A percentile compares a stretch with the other conserved stretches of the same genome.
These are phyloP conservation scores for Valencia hispanica DNA, from an alignment of 2,797 vertebrate species.

Conservation along the genomic window DNA sequence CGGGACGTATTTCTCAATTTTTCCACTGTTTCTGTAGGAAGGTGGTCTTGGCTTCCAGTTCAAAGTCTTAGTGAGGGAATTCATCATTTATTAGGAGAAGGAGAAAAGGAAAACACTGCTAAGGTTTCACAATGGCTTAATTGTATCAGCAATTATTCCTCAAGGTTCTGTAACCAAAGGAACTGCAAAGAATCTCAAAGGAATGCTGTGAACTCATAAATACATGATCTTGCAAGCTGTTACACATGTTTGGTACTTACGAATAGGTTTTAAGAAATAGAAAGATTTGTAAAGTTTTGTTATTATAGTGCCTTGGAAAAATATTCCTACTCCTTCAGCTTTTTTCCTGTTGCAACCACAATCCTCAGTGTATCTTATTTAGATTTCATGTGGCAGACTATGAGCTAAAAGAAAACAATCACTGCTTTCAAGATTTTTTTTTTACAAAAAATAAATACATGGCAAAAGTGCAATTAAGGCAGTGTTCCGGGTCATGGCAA, in stretches of 20 bases:
- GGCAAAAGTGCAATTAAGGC: neutral
- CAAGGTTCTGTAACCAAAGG: slow-evolving; percentile 58
- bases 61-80: slow-evolving; percentile 43
- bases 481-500: neutral
- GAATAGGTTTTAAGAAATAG: neutral
- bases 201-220: slow-evolving; percentile 18
- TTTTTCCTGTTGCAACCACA: neutral
- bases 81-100: slow-evolving; percentile 47
- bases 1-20: slow-evolving; percentile 23
- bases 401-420: neutral
- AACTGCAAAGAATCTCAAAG: slow-evolving; percentile 8
- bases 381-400: neutral
- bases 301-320: neutral
- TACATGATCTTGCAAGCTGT: slow-evolving; percentile 3
- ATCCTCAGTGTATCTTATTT: neutral
- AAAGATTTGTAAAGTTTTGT: neutral
- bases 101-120: slow-evolving; percentile 63
- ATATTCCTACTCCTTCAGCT: neutral
- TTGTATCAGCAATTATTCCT: slow-evolving; percentile 51
- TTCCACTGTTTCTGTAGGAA: slow-evolving; percentile 41
- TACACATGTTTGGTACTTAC: slow-evolving; percentile 3
- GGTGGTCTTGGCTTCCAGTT: slow-evolving; percentile 58
- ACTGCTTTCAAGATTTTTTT: neutral
- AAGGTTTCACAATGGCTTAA: slow-evolving; percentile 62
- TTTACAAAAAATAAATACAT: too few relatives aligned